A percentile compares a stretch with the other conserved stretches of the same genome.
Conservation (phyloP, 2,113 vertebrate genomes). For the human region GRCh38 chrX:121456001-121456500, state of each 20-base stretch:
- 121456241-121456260: not conserved
- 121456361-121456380: not conserved
- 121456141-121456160: not conserved
- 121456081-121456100: not conserved
- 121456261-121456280: not conserved
- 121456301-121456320: not conserved
- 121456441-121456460: not conserved
- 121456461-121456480: not conserved
- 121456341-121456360: not conserved
- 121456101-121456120: not conserved
- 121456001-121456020: not conserved
- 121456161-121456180: not conserved
- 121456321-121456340: not conserved
- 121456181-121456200: not conserved
- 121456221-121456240: not conserved
- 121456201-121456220: not conserved
- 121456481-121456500: not conserved
- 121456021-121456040: not conserved
- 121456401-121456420: not conserved
- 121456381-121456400: not conserved
- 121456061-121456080: not conserved
- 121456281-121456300: not conserved
- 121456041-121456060: not conserved
- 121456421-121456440: not conserved
- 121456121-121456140: not conserved